Conservation (phyloP, 2,797 vertebrate species). For the Onychomys arenicola region DNA sequence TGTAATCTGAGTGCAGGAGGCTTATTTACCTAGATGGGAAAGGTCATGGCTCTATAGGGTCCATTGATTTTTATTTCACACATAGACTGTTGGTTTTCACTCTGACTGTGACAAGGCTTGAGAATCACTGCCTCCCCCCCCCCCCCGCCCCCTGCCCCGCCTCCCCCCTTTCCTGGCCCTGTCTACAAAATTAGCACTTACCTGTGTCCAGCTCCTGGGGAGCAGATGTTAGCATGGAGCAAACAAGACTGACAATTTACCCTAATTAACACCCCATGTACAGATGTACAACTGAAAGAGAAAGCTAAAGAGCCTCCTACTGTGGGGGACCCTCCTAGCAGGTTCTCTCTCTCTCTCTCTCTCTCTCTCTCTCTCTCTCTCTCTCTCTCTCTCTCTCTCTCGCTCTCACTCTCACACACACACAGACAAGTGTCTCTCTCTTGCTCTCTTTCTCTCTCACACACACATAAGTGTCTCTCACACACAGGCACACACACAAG, state of each 20-base stretch:
- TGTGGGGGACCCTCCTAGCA: not conserved
- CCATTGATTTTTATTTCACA: not conserved
- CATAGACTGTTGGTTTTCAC: not conserved
- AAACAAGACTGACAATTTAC: constrained; percentile 48
- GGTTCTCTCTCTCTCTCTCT: not conserved
- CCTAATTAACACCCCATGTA: constrained; percentile 74
- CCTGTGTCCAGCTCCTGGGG: constrained; percentile 25
- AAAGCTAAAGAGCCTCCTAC: constrained; percentile 18
- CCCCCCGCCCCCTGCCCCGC: not conserved
- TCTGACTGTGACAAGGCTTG: not conserved
- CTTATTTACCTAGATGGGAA: not conserved
- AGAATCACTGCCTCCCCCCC: not conserved
- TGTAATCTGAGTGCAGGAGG: not conserved
- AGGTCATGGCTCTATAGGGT: not conserved
- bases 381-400: too few species aligned
- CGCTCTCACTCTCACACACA: not conserved
- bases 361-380: too few species aligned
- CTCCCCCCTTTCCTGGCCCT: not conserved
- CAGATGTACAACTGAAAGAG: constrained; percentile 51
- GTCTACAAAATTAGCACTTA: not conserved
- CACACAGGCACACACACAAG: not conserved
- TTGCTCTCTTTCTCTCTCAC: too few species aligned
- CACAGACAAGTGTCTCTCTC: too few species aligned
- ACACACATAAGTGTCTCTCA: not conserved
- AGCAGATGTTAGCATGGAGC: constrained; percentile 58